phyloP scores from a whole-genome alignment of 2,888 invertebrate genomes.

The Hanleya hanleyi region DNA sequence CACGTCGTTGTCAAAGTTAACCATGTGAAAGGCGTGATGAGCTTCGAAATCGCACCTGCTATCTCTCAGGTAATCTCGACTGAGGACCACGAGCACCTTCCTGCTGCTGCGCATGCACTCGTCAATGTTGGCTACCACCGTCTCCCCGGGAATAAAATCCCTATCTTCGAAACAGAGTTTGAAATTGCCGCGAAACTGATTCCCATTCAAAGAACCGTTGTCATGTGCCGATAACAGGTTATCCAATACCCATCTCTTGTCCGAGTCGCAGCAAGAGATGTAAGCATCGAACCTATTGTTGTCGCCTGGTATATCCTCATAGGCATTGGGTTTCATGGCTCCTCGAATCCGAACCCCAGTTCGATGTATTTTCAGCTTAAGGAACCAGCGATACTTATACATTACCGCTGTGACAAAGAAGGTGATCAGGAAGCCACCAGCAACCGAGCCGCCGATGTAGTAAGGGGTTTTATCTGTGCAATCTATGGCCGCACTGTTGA shows the following conservation, averaged over 20 bases:
- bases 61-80: constrained; percentile 35
- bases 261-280: constrained; percentile 46
- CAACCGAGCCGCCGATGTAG: constrained; percentile 36
- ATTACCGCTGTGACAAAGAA: constrained; percentile 9
- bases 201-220: constrained; percentile 24
- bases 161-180: constrained; percentile 42
- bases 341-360: background rate
- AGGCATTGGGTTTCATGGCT: background rate
- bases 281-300: constrained; percentile 36
- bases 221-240: constrained; percentile 46
- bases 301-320: constrained; percentile 26
- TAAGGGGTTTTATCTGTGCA: constrained; percentile 40
- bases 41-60: constrained; percentile 42
- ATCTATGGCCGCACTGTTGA: constrained; percentile 46
- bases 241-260: constrained; percentile 43
- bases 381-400: constrained; percentile 32
- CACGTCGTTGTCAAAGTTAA: constrained; percentile 24
- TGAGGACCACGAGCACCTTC: constrained; percentile 44
- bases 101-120: constrained; percentile 40
- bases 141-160: constrained; percentile 30
- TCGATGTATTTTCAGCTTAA: constrained; percentile 14
- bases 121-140: constrained; percentile 31
- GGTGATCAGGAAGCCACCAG: constrained; percentile 26
- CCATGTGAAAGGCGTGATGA: constrained; percentile 21
- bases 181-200: constrained; percentile 43